Evolutionary conservation across 2,113 vertebrate species (phyloP).

Genomic region (Rhodinocichla rosea): DNA sequence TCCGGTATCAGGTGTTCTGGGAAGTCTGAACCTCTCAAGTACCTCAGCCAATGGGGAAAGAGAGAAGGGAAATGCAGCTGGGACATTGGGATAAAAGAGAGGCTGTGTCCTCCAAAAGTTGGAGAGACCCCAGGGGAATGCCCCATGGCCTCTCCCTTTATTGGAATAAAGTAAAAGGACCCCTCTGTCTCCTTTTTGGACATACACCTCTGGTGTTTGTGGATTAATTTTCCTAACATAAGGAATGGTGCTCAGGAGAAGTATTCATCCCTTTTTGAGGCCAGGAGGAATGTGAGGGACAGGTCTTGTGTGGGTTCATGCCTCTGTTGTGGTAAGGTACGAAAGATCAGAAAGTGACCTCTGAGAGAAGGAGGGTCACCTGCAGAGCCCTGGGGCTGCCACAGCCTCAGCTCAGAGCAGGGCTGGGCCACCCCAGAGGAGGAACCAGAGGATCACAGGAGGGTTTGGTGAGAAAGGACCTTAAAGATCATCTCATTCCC

Average conservation of each 20-base stretch:
- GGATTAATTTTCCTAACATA: neutral
- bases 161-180: no score
- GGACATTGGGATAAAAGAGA: no score
- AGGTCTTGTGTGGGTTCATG: neutral
- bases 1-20: no score
- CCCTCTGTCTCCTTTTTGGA: no score
- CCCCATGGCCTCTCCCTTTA: no score
- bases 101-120: no score
- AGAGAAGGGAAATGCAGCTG: no score
- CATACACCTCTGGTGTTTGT: no score
- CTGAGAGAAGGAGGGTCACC: neutral
- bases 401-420: neutral
- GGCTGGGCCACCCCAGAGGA: neutral
- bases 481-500: neutral
- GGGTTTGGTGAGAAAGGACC: neutral
- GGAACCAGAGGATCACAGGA: neutral
- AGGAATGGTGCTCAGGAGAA: neutral
- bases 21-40: no score
- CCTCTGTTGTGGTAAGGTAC: accelerated
- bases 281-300: neutral
- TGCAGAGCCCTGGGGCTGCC: neutral
- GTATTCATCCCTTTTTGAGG: neutral
- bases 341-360: neutral
- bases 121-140: no score
- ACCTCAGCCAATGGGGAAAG: no score